Base-by-base conservation (phyloP, 2,888 invertebrate genomes). In the Allophyes oxyacanthae region DNA sequence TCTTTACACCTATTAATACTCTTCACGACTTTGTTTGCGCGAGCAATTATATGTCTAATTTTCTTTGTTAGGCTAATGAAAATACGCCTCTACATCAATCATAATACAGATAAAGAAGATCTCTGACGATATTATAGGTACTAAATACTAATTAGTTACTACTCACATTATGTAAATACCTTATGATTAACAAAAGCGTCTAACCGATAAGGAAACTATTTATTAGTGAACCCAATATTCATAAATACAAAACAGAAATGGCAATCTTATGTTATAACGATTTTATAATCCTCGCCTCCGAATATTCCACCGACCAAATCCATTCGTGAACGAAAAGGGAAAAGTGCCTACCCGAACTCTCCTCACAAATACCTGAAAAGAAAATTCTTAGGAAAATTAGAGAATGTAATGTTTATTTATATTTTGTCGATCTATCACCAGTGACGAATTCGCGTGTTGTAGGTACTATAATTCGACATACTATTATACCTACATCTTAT, bases 41-140 rank as follows among this genome's bases (percentile, higher is more conserved):
- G 49, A 45, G 59, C 54, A 61, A 67, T 73, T 61, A 72, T 64
- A 77, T 72, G 50, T 69, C 63, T 64, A 54, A 66, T 61, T 66
- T 49, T 52, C 62, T 72, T 73, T 72, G 54, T 68, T 66, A 37
- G 44, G 26, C 11, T 61, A 60, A 63, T 69, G 58, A 37, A 60
- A 76, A 61, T 55, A 55, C 55, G 48, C 40, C 48, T 53, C 33
- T 9, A 25, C 48, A 53, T 55, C 49, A 41, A 58, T 36, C 20
- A 44, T 33, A 36, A 32, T 11, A 42, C 36, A 28, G 14, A 51
- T 40, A 48, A 26, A 52, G 55, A 51, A 20, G 38, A 9, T 8
- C n/a, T 37, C 14, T 32, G 20, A 14, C 15, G 25, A 41, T 55
- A n/a, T 56, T 46, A 37, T n/a, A n/a, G n/a, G n/a, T n/a, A n/a